Evolutionary conservation across 2,797 vertebrate species (phyloP).

Genomic region (Spinibarbus caldwelli): DNA sequence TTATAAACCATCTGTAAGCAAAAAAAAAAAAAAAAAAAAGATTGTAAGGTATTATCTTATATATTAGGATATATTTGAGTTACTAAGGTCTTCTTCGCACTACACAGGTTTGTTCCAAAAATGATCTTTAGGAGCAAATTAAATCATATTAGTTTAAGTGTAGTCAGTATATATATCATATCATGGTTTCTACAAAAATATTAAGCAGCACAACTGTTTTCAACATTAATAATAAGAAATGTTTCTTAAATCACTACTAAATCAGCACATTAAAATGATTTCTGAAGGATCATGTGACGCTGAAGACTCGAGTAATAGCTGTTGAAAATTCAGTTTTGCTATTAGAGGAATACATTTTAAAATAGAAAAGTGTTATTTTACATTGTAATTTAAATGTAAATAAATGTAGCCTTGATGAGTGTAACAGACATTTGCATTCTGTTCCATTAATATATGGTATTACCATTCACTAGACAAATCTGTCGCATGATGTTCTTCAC

Average conservation of each 20-base stretch:
- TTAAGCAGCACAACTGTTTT: neutral
- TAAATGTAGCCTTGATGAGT: neutral
- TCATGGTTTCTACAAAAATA: neutral
- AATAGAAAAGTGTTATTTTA: neutral
- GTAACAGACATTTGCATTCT: neutral
- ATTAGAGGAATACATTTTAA: neutral
- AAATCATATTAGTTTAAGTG: neutral
- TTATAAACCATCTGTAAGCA: conserved; percentile 91
- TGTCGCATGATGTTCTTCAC: neutral
- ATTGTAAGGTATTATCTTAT: neutral
- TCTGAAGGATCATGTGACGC: too few species aligned
- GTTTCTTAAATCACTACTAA: neutral
- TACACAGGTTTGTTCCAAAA: neutral
- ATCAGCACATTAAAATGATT: neutral
- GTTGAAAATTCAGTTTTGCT: neutral
- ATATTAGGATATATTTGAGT: neutral
- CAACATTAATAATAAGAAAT: neutral
- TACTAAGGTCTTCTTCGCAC: neutral
- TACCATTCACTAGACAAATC: conserved; percentile 3
- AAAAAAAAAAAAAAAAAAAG: conserved; percentile 16
- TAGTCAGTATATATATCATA: neutral
- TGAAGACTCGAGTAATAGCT: too few species aligned
- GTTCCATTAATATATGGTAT: neutral
- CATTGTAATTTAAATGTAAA: neutral
- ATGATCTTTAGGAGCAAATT: neutral